Evolutionary conservation across 2,113 vertebrate genomes (phyloP), one percentile per base, ranked within the genome.

Genomic region (Corythoichthys intestinalis): DNA sequence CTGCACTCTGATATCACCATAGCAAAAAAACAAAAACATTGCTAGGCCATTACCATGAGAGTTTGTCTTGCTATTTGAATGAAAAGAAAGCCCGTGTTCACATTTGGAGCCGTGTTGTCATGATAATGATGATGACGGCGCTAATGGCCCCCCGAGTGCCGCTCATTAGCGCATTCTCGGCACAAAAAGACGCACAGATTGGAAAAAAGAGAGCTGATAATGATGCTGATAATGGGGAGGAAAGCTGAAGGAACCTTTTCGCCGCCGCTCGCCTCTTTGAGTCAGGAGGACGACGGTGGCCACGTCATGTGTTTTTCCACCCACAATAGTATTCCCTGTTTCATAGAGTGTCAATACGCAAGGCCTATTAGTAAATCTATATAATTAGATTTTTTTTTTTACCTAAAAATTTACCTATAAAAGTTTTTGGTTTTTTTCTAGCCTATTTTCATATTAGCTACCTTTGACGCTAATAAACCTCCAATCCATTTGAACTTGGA

Each of bases 121-220:
- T 85, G 70, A 58, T 15, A 34, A 58, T 58, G 56, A 58, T 58
- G 56, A 37, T 34, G 13, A 37, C 44, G 66, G 82, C 74, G 78
- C 81, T 89, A 85, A 88, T 85, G 78, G 80, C 79, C 78, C 72
- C 76, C 77, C 73, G 41, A 79, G 83, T 82, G 73, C 75, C 76
- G 67, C 76, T 83, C 75, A 79, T 87, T 81, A 84, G 65, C 85
- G 80, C 80, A 77, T 86, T 72, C 74, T 88, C 78, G 56, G 65
- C 83, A 78, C 82, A 90, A 89, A 91, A 91, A 82, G 82, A 73
- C 72, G 47, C 54, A 6, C 90, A 91, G 89, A 91, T 91, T 90
- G 88, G 53, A 14, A 89, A 87, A 86, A 63, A 85, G 87, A 87
- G 77, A 82, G 54, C 68, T 67, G 81, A 90, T 89, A 92, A 91